phyloP scores from a whole-genome alignment of 2,888 invertebrate genomes.

The Dynastes grantii region DNA sequence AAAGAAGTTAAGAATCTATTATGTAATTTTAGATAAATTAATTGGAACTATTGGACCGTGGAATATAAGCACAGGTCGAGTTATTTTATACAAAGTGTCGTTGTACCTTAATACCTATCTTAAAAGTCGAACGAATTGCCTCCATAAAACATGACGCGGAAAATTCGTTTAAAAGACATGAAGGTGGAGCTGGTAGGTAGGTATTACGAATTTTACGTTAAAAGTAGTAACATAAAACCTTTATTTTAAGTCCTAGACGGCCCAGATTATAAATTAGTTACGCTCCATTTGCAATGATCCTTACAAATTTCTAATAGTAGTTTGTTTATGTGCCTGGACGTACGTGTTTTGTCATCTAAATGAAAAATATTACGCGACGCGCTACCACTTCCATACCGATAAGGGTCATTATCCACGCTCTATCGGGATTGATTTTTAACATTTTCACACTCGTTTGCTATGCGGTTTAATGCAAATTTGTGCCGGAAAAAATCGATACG shows the following conservation, averaged over 20 bases:
- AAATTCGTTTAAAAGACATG: not conserved
- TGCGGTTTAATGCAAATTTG: slow-evolving; percentile 32
- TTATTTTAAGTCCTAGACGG: slow-evolving; percentile 24
- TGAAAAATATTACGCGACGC: slow-evolving; percentile 23
- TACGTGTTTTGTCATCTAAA: slow-evolving; percentile 33
- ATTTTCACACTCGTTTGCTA: slow-evolving; percentile 38
- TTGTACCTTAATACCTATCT: slow-evolving; percentile 12
- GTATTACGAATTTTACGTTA: slow-evolving; percentile 32
- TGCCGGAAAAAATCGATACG: slow-evolving; percentile 31
- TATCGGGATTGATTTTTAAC: slow-evolving; percentile 32
- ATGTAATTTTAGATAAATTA: too few species aligned
- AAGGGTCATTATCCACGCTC: slow-evolving; percentile 36
- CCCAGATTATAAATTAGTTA: slow-evolving; percentile 35
- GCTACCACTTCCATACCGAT: slow-evolving; percentile 11
- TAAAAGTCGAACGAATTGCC: slow-evolving; percentile 17
- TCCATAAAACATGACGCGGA: slow-evolving; percentile 12
- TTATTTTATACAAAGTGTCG: slow-evolving; percentile 3
- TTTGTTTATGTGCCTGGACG: slow-evolving; percentile 32
- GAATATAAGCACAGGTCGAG: not conserved
- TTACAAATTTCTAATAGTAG: slow-evolving; percentile 37
- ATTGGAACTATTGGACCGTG: too few species aligned
- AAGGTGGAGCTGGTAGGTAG: not conserved
- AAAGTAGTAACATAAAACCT: slow-evolving; percentile 23
- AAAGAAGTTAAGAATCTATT: too few species aligned
- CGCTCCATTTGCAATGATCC: slow-evolving; percentile 30